A percentile compares a stretch with the other conserved stretches of the same genome.
Evolutionary conservation across 2,888 invertebrate species (phyloP).

Genomic region (Agapostemon virescens): DNA sequence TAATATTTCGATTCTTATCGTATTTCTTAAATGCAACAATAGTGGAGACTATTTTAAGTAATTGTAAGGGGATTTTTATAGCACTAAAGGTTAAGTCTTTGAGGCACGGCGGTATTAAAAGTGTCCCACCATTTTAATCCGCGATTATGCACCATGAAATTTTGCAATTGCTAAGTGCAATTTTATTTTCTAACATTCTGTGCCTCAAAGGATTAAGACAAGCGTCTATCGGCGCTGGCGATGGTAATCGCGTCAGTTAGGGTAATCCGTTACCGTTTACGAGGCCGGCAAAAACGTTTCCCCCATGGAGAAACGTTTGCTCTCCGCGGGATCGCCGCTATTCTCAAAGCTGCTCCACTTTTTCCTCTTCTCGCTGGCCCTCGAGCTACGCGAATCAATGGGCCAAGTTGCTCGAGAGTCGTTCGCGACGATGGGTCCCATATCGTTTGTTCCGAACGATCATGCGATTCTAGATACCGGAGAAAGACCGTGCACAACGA

Average conservation of each 20-base stretch:
- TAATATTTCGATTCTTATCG: no score
- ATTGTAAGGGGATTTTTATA: no score
- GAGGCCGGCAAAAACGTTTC: slow-evolving; percentile 36
- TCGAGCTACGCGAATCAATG: neutral
- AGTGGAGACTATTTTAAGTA: no score
- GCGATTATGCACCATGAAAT: no score
- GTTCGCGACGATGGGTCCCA: neutral
- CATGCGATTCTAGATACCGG: neutral
- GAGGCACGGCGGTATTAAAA: no score
- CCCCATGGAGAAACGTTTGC: slow-evolving; percentile 11
- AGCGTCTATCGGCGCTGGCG: slow-evolving; percentile 45
- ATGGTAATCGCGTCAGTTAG: slow-evolving; percentile 49
- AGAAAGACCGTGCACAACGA: neutral
- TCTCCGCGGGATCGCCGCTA: neutral
- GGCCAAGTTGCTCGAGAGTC: neutral
- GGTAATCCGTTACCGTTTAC: slow-evolving; percentile 44
- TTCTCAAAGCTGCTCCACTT: neutral
- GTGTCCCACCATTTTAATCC: no score
- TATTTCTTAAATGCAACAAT: no score
- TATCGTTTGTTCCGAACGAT: neutral
- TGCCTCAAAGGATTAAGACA: no score
- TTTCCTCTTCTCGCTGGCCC: neutral
- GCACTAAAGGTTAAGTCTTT: no score
- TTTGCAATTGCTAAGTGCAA: no score
- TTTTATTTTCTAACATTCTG: no score